phyloP scores from a whole-genome alignment of 2,888 invertebrate genomes.

The Thymelicus sylvestris region DNA sequence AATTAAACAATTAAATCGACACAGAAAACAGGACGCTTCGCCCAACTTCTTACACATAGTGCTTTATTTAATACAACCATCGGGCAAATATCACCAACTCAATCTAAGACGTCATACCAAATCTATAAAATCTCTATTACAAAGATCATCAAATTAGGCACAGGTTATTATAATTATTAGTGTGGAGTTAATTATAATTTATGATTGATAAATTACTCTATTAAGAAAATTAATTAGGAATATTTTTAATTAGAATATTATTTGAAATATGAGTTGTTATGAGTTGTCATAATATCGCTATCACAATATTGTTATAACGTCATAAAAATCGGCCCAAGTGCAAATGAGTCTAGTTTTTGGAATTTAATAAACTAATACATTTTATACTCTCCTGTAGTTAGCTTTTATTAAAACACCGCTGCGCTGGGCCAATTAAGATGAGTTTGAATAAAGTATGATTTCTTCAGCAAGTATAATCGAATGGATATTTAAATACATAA shows the following conservation, averaged over 20 bases:
- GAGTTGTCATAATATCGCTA: background rate
- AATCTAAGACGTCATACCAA: constrained; percentile 17
- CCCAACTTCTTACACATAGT: constrained; percentile 15
- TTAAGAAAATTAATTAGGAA: background rate
- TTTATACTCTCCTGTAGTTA: too few species aligned
- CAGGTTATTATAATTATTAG: background rate
- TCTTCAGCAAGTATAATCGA: too few species aligned
- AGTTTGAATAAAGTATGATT: too few species aligned
- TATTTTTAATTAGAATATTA: background rate
- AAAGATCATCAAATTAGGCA: constrained; percentile 8
- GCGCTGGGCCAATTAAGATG: too few species aligned
- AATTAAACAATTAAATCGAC: constrained; percentile 34
- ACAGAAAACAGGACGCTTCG: constrained; percentile 26
- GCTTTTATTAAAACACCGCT: too few species aligned
- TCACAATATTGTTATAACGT: background rate
- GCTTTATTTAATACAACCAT: constrained; percentile 27
- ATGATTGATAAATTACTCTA: background rate
- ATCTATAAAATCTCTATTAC: constrained; percentile 9
- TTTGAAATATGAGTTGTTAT: too few species aligned
- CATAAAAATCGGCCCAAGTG: too few species aligned
- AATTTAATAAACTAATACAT: too few species aligned
- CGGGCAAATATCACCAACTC: constrained; percentile 30
- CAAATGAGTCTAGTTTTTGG: too few species aligned
- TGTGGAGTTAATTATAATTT: background rate
- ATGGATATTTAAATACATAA: too few species aligned